Evolutionary conservation across 2,113 vertebrate species (phyloP).

Genomic region (Pristiophorus japonicus): DNA sequence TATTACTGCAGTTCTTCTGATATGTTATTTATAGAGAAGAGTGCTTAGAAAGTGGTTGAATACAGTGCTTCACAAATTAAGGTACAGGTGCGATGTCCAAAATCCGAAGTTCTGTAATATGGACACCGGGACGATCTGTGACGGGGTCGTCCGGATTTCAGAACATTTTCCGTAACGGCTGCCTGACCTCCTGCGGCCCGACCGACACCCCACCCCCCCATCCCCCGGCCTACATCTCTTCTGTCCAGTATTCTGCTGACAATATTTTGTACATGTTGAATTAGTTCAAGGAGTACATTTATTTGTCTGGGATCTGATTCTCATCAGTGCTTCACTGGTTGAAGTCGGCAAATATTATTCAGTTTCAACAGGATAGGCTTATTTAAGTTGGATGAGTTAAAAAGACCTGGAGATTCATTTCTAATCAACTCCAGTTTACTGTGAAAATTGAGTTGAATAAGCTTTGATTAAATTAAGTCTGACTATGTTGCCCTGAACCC

Average conservation of each 20-base stretch:
- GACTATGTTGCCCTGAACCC: neutral
- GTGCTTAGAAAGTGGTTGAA: neutral
- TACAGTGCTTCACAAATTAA: neutral
- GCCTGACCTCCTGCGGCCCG: no score
- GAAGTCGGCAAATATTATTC: neutral
- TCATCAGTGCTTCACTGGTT: neutral
- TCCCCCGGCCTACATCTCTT: no score
- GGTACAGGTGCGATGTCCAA: no score
- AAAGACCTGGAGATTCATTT: neutral
- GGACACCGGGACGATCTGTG: no score
- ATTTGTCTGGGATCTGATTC: neutral
- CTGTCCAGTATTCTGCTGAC: no score
- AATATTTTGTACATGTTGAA: neutral
- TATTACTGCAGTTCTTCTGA: neutral
- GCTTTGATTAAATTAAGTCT: neutral
- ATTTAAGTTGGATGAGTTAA: neutral
- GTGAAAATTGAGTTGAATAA: neutral
- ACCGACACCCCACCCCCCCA: no score
- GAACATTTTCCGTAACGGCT: no score
- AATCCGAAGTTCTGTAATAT: no score
- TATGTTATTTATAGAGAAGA: slow-evolving; percentile 1
- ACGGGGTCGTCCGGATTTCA: no score
- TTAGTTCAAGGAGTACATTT: neutral
- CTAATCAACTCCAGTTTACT: neutral
- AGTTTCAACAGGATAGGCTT: neutral